Evolutionary conservation across 2,797 vertebrate genomes (phyloP).

Genomic region (Phrynocephalus vlangalii): DNA sequence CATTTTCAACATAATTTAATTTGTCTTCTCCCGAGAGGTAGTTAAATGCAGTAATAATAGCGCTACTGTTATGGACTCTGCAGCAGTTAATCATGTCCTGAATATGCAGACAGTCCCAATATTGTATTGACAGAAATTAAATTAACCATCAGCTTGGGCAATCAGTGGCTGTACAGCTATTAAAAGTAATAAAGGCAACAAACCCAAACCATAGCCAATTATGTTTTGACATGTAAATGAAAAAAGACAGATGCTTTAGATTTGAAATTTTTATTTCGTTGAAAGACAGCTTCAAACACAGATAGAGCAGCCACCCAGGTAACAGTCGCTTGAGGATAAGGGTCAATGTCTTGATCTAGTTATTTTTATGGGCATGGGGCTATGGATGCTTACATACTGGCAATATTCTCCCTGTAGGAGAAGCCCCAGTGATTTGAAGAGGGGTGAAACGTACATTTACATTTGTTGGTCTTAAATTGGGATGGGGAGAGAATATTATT

Average conservation of each 20-base stretch:
- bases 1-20: constrained; percentile 88
- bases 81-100: constrained; percentile 86
- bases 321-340: not conserved
- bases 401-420: not conserved
- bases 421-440: not conserved
- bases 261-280: constrained; percentile 73
- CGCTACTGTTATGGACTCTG: constrained; percentile 82
- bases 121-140: constrained; percentile 91
- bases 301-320: constrained; percentile 20
- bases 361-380: not conserved
- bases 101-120: constrained; percentile 88
- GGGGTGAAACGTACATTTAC: not conserved
- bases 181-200: constrained; percentile 87
- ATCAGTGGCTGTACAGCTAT: constrained; percentile 86
- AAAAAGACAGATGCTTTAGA: constrained; percentile 82
- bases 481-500: not conserved
- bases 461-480: not conserved
- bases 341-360: not conserved
- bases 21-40: constrained; percentile 88
- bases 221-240: constrained; percentile 84
- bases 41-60: constrained; percentile 88
- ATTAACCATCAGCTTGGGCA: constrained; percentile 87
- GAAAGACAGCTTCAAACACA: constrained; percentile 30
- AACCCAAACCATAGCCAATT: constrained; percentile 84
- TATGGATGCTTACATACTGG: not conserved